Evolutionary conservation across 2,113 vertebrate genomes (phyloP), one percentile per base, ranked within the genome.

Genomic region (Thomomys bottae): DNA sequence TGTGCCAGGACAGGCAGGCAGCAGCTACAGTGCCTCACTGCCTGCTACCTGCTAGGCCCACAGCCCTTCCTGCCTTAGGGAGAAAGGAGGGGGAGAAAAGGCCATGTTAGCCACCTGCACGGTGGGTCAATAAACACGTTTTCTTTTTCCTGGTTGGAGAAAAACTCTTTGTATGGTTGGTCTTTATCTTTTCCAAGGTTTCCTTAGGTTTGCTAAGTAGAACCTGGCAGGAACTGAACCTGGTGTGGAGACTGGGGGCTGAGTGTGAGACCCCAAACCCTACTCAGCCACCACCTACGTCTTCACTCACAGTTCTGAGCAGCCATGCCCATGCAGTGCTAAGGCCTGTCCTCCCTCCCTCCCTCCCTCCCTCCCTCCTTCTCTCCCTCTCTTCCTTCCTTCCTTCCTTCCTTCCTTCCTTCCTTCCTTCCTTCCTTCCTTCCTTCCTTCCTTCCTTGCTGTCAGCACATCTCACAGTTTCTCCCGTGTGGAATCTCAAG

Each of bases 101-200:
- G 21, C 34, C 49, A 61, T 49, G 80, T 84, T 49, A 20, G 23
- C 6, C 40, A 73, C 38, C 84, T 54, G 80, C 87, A 84, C 34
- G 68, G 89, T 70, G 70, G 64, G 23, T 92, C 73, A 42, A 82
- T 91, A 70, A 82, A 63, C 78, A 96, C 81, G 80, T 64, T 67
- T 45, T 54, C 36, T 30, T 61, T 40, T 36, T 40, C 28, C 71
- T 15, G 14, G 36, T 63, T 76, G 84, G 82, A 91, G 49, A 82
- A 64, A 70, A 84, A 82, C 66, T 10, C 80, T 49, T 64, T 87
- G 67, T 61, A 57, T 66, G 38, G 71, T 85, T 88, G 71, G 6
- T 70, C 79, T 49, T 70, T 40, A n/a, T 80, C 82, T 71, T 67
- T 71, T 63, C 42, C 61, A 36, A 61, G 70, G 77, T 64, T 80